A percentile compares a stretch with the other conserved stretches of the same genome.
Evolutionary conservation across 1,140 invertebrate genomes (phyloP).

Genomic region (Procambarus clarkii): DNA sequence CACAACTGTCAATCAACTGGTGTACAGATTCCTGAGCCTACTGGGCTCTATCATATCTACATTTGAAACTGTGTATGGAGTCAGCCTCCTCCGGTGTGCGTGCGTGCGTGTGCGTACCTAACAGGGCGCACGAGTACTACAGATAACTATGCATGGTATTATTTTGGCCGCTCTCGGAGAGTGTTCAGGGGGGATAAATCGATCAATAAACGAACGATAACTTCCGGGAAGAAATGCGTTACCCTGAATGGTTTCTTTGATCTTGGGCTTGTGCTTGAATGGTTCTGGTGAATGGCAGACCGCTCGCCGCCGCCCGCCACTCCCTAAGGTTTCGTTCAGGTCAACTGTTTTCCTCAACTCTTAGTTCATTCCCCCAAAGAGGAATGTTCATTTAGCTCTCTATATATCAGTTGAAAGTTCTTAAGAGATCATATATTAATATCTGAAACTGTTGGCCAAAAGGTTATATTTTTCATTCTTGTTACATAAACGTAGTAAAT

Average conservation of each 20-base stretch:
- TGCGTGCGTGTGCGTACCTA: neutral
- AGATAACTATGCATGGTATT: constrained; percentile 7
- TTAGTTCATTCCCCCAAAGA: no score
- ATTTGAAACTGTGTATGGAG: no score
- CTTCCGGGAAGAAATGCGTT: constrained; percentile 41
- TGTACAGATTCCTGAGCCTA: no score
- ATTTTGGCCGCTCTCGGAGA: neutral
- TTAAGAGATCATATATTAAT: neutral
- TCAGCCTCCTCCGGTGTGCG: no score
- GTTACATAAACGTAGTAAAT: constrained; percentile 6
- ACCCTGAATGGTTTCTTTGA: constrained; percentile 42
- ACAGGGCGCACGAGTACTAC: no score
- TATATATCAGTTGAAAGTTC: no score
- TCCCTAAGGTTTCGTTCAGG: neutral
- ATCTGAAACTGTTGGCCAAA: neutral
- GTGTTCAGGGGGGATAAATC: neutral
- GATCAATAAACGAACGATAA: constrained; percentile 26
- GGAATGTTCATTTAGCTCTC: no score
- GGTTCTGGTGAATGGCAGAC: constrained; percentile 21
- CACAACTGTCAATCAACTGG: no score
- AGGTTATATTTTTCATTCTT: neutral
- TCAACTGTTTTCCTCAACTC: neutral
- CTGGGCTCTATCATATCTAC: no score
- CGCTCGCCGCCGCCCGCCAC: neutral
- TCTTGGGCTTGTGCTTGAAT: constrained; percentile 40